A percentile compares a stretch with the other conserved stretches of the same genome.
phyloP scores from a whole-genome alignment of 2,797 vertebrate species.

The Molossus molossus region DNA sequence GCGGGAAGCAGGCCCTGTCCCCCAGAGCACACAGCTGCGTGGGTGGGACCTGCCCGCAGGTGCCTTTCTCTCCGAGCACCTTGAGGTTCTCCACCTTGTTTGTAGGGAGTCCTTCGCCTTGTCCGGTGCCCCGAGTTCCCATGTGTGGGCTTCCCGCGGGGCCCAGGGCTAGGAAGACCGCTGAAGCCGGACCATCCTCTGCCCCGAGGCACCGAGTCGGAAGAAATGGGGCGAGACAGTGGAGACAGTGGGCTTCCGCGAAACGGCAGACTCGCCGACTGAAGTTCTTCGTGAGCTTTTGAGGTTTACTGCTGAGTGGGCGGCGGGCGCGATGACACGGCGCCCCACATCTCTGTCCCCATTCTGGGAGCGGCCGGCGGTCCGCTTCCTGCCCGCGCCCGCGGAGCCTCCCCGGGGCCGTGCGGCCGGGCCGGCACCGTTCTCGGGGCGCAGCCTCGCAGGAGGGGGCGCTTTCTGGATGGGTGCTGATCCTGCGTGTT shows the following conservation, averaged over 20 bases:
- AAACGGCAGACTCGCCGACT: not conserved
- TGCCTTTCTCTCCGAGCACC: not conserved
- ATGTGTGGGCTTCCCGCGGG: not conserved
- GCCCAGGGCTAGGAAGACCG: not conserved
- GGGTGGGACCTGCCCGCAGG: not conserved
- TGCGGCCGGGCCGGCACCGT: no score
- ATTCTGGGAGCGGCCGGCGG: not conserved
- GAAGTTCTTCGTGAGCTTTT: constrained; percentile 44
- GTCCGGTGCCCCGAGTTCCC: not conserved
- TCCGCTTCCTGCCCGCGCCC: constrained; percentile 55
- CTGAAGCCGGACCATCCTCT: not conserved
- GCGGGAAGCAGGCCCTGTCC: not conserved
- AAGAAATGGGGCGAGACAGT: not conserved
- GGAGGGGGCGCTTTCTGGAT: not conserved
- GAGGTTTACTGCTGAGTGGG: constrained; percentile 52
- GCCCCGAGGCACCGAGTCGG: not conserved
- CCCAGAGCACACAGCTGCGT: not conserved
- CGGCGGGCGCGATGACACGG: not conserved
- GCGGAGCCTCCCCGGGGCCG: no score
- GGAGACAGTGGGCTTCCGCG: not conserved
- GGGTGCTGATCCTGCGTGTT: not conserved
- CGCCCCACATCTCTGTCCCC: constrained; percentile 42
- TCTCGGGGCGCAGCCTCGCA: not conserved
- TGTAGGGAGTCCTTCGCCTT: not conserved
- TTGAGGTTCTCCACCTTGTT: not conserved